Conservation (phyloP, 2,113 vertebrate species). For the Tautogolabrus adspersus region DNA sequence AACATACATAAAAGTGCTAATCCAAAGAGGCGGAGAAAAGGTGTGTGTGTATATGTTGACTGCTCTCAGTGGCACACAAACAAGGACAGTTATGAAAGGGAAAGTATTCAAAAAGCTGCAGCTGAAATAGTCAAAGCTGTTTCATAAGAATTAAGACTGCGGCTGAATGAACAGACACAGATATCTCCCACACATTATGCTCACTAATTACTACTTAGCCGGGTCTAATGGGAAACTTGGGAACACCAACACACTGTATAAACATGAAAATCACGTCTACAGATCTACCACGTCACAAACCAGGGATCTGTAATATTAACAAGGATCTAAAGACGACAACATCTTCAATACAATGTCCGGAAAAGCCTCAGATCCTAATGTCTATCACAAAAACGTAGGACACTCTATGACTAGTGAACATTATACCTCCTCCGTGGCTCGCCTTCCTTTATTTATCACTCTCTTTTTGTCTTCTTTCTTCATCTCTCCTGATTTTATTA, state of each 20-base stretch:
- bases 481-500: slow-evolving; percentile 35
- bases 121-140: slow-evolving; percentile 11
- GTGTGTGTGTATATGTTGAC: slow-evolving; percentile 1
- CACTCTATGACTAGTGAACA: slow-evolving; percentile 33
- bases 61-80: slow-evolving; percentile 43
- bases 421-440: slow-evolving; percentile 70
- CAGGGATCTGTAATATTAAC: not conserved
- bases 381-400: slow-evolving; percentile 16
- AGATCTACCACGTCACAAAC: slow-evolving; percentile 20
- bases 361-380: slow-evolving; percentile 1
- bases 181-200: slow-evolving; percentile 16
- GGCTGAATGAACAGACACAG: slow-evolving; percentile 20
- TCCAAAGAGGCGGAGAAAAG: slow-evolving; percentile 15
- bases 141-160: slow-evolving; percentile 28
- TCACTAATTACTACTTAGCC: slow-evolving; percentile 17
- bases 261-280: not conserved
- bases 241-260: slow-evolving; percentile 22
- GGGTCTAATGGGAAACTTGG: not conserved
- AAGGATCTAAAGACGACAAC: not conserved
- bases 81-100: slow-evolving; percentile 32
- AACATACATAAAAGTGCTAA: slow-evolving; percentile 37
- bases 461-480: slow-evolving; percentile 58
- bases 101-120: slow-evolving; percentile 25
- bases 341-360: not conserved
- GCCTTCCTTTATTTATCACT: slow-evolving; percentile 55